These are phyloP conservation scores for Lithosia quadra DNA, from an alignment of 2,888 invertebrate species.

Conservation along the genomic window DNA sequence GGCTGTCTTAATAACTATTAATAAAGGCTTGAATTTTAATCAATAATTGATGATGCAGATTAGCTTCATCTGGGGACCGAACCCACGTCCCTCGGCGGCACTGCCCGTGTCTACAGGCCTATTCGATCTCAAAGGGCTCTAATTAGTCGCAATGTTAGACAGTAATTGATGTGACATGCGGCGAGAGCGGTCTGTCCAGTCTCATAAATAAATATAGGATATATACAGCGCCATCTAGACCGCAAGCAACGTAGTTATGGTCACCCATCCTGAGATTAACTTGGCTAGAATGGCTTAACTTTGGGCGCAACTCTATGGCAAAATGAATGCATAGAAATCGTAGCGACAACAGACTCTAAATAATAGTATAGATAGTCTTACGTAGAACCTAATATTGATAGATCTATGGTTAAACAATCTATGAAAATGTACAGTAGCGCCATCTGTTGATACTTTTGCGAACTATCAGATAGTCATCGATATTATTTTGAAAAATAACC, in stretches of 20 bases:
- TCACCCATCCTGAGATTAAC: too few species aligned
- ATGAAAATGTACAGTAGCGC: neutral
- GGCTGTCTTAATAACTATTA: too few species aligned
- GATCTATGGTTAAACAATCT: neutral
- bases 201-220: neutral
- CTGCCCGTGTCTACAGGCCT: neutral
- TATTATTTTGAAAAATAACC: neutral
- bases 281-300: too few species aligned
- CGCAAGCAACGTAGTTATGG: too few species aligned
- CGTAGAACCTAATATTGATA: neutral
- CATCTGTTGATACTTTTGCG: constrained; percentile 2
- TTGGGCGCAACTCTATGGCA: too few species aligned
- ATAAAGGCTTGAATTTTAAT: neutral
- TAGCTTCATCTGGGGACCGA: neutral
- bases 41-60: neutral
- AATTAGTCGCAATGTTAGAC: neutral
- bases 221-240: neutral
- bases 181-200: neutral
- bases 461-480: neutral
- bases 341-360: too few species aligned
- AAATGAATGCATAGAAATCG: too few species aligned
- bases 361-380: too few species aligned
- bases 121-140: neutral
- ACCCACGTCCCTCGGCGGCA: neutral
- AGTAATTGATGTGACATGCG: neutral